Percentiles rank a stretch among this genome's conserved stretches.
Evolutionary conservation across 1,140 invertebrate genomes (phyloP).

Genomic region (Hycleus phaleratus): DNA sequence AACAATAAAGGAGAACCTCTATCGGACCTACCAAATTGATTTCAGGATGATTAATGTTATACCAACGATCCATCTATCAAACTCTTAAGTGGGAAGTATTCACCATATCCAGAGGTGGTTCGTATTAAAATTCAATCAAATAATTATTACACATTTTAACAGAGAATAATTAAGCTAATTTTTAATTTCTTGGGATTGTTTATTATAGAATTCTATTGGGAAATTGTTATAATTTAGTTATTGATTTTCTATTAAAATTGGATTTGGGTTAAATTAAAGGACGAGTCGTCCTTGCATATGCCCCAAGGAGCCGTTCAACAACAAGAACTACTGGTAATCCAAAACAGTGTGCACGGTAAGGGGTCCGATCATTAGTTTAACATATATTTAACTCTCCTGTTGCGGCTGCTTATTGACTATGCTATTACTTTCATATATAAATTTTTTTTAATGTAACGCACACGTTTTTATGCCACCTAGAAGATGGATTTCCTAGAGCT

Average conservation of each 20-base stretch:
- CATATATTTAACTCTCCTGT: constrained; percentile 16
- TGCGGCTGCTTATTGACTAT: constrained; percentile 15
- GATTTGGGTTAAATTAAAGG: neutral
- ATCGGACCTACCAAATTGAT: constrained; percentile 26
- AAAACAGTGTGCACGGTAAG: constrained; percentile 22
- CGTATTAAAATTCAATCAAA: constrained; percentile 4
- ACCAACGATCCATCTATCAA: constrained; percentile 32
- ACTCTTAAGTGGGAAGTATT: constrained; percentile 31
- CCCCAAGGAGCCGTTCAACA: constrained; percentile 11
- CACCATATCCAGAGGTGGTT: constrained; percentile 19
- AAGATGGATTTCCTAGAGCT: constrained; percentile 11
- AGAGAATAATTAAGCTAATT: neutral
- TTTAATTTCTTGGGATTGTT: neutral
- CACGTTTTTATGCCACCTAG: constrained; percentile 16
- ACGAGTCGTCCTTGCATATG: constrained; percentile 14
- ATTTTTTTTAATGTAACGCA: constrained; percentile 6
- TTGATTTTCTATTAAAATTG: neutral
- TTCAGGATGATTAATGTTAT: constrained; percentile 34
- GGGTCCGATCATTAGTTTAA: constrained; percentile 28
- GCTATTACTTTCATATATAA: constrained; percentile 18
- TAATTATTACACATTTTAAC: neutral
- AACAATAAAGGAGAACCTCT: neutral
- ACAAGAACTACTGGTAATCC: constrained; percentile 28
- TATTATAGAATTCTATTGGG: neutral
- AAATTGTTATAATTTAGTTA: neutral